Evolutionary conservation across 2,888 invertebrate species (phyloP).

Genomic region (Ephialtes manifestator): DNA sequence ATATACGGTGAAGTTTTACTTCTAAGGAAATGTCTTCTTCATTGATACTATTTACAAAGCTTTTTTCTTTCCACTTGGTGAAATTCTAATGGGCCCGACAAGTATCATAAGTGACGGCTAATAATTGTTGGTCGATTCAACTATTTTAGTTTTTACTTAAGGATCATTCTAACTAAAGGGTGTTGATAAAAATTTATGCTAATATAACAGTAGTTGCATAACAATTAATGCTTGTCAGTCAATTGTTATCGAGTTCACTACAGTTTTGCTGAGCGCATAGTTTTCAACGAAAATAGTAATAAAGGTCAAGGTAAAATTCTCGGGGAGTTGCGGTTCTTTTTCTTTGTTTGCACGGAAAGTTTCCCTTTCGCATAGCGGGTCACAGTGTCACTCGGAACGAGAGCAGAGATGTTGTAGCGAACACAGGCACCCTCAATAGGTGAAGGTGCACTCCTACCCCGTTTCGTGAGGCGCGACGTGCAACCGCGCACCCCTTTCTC

Average conservation of each 20-base stretch:
- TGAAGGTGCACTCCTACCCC: constrained; percentile 66
- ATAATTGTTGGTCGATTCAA: no score
- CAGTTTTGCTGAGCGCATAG: no score
- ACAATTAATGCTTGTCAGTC: no score
- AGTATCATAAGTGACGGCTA: no score
- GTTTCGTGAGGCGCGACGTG: constrained; percentile 34
- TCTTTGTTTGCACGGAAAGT: not conserved
- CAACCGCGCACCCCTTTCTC: constrained; percentile 41
- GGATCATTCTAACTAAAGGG: no score
- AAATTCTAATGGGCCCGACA: no score
- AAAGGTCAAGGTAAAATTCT: not conserved
- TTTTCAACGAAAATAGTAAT: not conserved
- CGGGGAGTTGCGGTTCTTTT: not conserved
- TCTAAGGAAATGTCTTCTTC: not conserved
- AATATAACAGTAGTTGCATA: no score
- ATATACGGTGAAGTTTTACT: constrained; percentile 13
- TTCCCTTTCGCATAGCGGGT: constrained; percentile 55
- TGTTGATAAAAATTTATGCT: no score
- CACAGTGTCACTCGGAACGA: constrained; percentile 64
- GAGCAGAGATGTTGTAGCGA: constrained; percentile 53
- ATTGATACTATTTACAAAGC: not conserved
- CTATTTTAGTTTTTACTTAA: no score
- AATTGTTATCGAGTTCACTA: no score
- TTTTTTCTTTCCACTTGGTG: not conserved
- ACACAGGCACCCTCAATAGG: constrained; percentile 64